Evolutionary conservation across 1,140 invertebrate species (phyloP), one percentile per base, ranked within the genome.

Genomic region (Manduca sexta): DNA sequence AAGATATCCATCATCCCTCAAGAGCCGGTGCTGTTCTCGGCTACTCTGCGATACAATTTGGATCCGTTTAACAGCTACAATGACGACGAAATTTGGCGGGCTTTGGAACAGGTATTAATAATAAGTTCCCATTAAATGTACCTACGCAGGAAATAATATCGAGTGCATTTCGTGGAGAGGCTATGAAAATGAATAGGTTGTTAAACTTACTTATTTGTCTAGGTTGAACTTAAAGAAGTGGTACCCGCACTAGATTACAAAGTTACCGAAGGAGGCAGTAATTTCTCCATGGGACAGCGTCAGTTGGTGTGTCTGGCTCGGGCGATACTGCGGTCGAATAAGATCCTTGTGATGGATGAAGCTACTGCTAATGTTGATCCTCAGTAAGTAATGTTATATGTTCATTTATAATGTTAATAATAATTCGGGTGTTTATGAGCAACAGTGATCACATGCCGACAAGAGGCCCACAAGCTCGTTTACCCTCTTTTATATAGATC

Each of bases 1-100:
- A 89, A 90, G 56, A 89, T 96, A 52, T 93, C 93, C 0, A 93
- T 95, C 11, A 95, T 96, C 60, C 93, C 94, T 3, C 94, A 95
- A 85, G 93, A 89, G 55, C 92, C 92, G 4, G 90, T 93, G 1
- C 76, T 95, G 2, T 96, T 95, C 69, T 93, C 92, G 17, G 93
- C 93, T 3, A 90, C 90, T 0, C 62, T 95, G 15, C 86, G 94
- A 14, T 92, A 91, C 59, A 95, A 95, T 77, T 82, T 96, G 33
- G 94, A 95, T 82, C 94, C 94, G 1, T 92, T 94, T 74, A 86
- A 90, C 46, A 50, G 88, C 18, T 92, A 92, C 64, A 81, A 78
- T 30, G 95, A 97, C 66, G 87, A 90, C 75, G 60, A 95, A 64
- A 75, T 97, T 1, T 97, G 95, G 95, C 85, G 88, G 60, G 94